These are phyloP conservation scores for Uloborus diversus DNA, from an alignment of 1,140 invertebrate genomes.

Conservation along the genomic window DNA sequence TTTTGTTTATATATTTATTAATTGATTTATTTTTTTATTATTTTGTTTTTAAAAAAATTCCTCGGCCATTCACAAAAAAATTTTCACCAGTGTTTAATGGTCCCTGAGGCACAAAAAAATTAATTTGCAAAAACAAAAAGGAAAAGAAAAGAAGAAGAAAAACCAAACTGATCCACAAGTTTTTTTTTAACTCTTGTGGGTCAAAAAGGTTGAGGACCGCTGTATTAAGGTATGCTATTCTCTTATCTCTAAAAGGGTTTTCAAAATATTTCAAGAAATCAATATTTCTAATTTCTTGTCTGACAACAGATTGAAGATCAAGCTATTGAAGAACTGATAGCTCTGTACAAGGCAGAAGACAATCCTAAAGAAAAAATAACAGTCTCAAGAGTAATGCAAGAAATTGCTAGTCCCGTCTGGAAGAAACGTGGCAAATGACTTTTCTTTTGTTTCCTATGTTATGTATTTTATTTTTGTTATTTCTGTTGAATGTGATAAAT, in stretches of 20 bases:
- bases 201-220: not conserved
- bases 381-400: conserved; percentile 69
- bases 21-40: not conserved
- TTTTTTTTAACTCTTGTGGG: not conserved
- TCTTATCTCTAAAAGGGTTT: not conserved
- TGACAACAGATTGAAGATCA: conserved; percentile 75
- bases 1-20: not conserved
- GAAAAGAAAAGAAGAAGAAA: not conserved
- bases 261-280: not conserved
- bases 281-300: conserved; percentile 55
- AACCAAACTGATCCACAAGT: not conserved
- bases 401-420: conserved; percentile 72
- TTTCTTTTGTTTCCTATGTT: not conserved
- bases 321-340: conserved; percentile 75
- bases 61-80: not conserved
- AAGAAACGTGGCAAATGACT: conserved; percentile 47
- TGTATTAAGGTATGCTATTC: not conserved
- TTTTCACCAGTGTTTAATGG: too few species aligned
- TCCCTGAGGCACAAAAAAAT: not conserved
- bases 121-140: not conserved
- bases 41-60: not conserved
- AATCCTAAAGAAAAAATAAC: conserved; percentile 74
- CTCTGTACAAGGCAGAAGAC: conserved; percentile 72
- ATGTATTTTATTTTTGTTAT: too few species aligned
- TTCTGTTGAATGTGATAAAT: too few species aligned